Evolutionary conservation across 1,140 invertebrate genomes (phyloP).

Genomic region (Brachionus angularis): DNA sequence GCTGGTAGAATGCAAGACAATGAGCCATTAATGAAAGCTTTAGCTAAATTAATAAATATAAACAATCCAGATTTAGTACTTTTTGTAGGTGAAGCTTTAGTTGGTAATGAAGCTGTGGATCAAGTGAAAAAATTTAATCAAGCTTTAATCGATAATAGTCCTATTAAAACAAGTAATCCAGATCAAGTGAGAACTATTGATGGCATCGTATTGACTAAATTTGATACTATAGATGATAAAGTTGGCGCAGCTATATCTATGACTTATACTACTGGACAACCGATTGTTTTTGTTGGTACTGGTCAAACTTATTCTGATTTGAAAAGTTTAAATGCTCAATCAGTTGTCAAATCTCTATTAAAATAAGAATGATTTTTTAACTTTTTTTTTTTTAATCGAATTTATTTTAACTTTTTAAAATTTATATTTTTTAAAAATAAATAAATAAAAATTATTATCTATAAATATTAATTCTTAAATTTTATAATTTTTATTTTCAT

Average conservation of each 20-base stretch:
- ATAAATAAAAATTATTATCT: too few species aligned
- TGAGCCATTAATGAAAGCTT: slow-evolving; percentile 91
- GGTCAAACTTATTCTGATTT: slow-evolving; percentile 98
- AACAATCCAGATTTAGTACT: slow-evolving; percentile 95
- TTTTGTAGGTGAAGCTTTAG: slow-evolving; percentile 96
- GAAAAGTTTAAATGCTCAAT: slow-evolving; percentile 90
- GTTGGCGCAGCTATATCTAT: slow-evolving; percentile 98
- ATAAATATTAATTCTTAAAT: too few species aligned
- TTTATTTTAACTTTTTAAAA: too few species aligned
- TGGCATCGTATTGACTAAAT: slow-evolving; percentile 95
- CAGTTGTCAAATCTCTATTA: slow-evolving; percentile 89
- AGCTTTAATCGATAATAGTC: slow-evolving; percentile 69
- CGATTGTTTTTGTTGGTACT: slow-evolving; percentile 98
- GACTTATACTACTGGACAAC: slow-evolving; percentile 99
- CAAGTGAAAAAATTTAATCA: slow-evolving; percentile 98
- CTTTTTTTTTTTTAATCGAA: background rate
- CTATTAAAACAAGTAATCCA: slow-evolving; percentile 75
- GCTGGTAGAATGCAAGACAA: slow-evolving; percentile 99
- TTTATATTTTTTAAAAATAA: too few species aligned
- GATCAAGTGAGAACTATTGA: slow-evolving; percentile 68
- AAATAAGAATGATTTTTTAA: slow-evolving; percentile 24
- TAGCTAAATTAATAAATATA: slow-evolving; percentile 79
- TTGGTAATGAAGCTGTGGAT: slow-evolving; percentile 99
- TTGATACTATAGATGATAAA: slow-evolving; percentile 99
- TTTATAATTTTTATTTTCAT: too few species aligned